These are phyloP conservation scores for Malachius bipustulatus DNA, from an alignment of 2,888 invertebrate genomes.

Conservation along the genomic window DNA sequence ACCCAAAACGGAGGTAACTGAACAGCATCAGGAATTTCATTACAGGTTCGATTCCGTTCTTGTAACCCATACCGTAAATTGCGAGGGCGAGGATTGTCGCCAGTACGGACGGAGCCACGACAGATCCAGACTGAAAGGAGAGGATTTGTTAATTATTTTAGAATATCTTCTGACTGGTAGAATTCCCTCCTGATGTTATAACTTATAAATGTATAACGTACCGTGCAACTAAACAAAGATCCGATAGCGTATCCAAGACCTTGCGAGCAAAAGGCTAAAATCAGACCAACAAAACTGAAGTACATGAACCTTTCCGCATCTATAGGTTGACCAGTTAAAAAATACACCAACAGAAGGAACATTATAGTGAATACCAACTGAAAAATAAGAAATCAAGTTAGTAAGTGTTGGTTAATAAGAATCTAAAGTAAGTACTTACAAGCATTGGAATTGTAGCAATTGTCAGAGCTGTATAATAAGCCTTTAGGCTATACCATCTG, in stretches of 20 bases:
- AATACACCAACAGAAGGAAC: conserved; percentile 42
- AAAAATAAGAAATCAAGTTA: conserved; percentile 17
- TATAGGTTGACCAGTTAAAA: conserved; percentile 54
- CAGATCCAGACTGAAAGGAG: conserved; percentile 48
- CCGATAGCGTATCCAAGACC: conserved; percentile 62
- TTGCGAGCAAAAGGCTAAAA: conserved; percentile 57
- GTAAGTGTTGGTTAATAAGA: no score
- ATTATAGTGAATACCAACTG: conserved; percentile 41
- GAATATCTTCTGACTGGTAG: no score
- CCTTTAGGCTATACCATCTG: conserved; percentile 53
- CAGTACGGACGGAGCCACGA: conserved; percentile 44
- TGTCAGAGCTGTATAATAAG: conserved; percentile 48
- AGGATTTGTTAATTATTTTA: no score
- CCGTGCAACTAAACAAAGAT: conserved; percentile 44
- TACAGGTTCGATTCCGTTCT: conserved; percentile 39
- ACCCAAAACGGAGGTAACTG: conserved; percentile 56
- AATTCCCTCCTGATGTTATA: no score
- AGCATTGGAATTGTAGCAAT: conserved; percentile 44
- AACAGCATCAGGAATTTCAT: conserved; percentile 46
- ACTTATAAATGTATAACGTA: conserved; percentile 31
- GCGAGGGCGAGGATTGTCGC: conserved; percentile 46
- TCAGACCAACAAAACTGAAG: conserved; percentile 46
- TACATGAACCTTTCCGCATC: conserved; percentile 48
- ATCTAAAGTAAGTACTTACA: conserved; percentile 35
- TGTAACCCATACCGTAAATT: conserved; percentile 53